A percentile compares a stretch with the other conserved stretches of the same genome.
Conservation (phyloP, 2,113 vertebrate genomes). For the Oncorhynchus mykiss region DNA sequence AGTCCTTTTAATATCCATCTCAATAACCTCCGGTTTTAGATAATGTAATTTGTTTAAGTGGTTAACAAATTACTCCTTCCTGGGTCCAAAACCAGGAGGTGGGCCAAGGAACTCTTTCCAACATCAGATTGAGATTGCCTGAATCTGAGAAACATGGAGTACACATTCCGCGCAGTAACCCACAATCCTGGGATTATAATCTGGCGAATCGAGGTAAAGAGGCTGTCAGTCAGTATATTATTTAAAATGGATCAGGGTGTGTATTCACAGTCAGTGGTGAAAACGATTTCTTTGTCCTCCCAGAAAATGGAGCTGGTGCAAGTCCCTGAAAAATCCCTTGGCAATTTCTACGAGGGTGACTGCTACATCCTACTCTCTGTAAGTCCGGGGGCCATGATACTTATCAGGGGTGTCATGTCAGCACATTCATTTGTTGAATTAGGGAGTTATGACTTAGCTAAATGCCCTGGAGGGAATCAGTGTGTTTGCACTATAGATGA, state of each 20-base stretch:
- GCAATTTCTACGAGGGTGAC: constrained; percentile 87
- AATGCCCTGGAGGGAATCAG: neutral
- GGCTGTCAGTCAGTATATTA: neutral
- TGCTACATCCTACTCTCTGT: constrained; percentile 88
- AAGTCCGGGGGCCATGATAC: constrained; percentile 54
- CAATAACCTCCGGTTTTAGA: neutral
- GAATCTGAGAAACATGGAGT: constrained; percentile 63
- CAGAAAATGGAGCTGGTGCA: constrained; percentile 87
- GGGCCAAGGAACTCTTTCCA: neutral
- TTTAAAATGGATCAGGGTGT: neutral
- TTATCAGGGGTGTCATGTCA: neutral
- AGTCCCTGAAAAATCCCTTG: constrained; percentile 77
- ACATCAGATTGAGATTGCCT: neutral
- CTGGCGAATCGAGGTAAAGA: constrained; percentile 86
- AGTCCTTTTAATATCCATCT: neutral
- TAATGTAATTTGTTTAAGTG: neutral
- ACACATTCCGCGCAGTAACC: constrained; percentile 79
- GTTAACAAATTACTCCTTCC: constrained; percentile 1
- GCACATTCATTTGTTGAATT: too few species aligned
- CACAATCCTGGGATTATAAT: constrained; percentile 78
- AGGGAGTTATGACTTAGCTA: too few species aligned
- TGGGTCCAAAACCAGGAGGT: too few species aligned
- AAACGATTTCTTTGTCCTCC: constrained; percentile 32
- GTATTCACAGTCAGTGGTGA: neutral
- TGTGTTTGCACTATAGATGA: neutral